A percentile compares a stretch with the other conserved stretches of the same genome.
Conservation (phyloP, 2,888 invertebrate species). For the Trichogramma dendrolimi region DNA sequence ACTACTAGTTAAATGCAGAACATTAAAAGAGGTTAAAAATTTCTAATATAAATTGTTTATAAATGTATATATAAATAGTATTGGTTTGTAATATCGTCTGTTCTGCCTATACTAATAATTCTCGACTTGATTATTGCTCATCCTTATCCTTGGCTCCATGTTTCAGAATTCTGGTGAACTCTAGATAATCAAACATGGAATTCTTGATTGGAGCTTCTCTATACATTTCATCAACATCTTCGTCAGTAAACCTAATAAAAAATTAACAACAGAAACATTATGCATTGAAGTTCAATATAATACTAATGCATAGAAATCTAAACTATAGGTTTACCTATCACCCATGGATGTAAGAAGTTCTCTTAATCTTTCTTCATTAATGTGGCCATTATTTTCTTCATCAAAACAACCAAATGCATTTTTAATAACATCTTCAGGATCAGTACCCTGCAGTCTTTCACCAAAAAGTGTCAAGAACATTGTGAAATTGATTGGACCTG, state of each 20-base stretch:
- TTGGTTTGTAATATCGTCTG: too few species aligned
- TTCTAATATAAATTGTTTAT: too few species aligned
- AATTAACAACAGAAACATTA: constrained; percentile 9
- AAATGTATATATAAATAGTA: too few species aligned
- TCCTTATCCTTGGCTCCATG: constrained; percentile 99
- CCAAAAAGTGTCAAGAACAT: constrained; percentile 99
- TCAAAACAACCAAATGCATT: constrained; percentile 99
- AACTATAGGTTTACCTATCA: constrained; percentile 63
- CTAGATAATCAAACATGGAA: constrained; percentile 92
- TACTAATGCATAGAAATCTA: background rate
- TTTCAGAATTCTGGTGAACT: constrained; percentile 97
- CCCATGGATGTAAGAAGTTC: constrained; percentile 97
- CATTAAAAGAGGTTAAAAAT: too few species aligned
- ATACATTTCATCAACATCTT: constrained; percentile 98
- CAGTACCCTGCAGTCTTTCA: constrained; percentile 95
- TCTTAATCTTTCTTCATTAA: constrained; percentile 89
- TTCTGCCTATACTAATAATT: too few species aligned
- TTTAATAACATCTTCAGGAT: constrained; percentile 98
- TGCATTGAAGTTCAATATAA: background rate
- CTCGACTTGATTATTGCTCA: constrained; percentile 63
- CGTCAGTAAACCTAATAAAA: constrained; percentile 69
- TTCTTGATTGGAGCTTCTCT: constrained; percentile 96
- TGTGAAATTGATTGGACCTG: constrained; percentile 98
- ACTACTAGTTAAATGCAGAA: too few species aligned
- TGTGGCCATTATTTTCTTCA: constrained; percentile 88